Evolutionary conservation across 2,888 invertebrate genomes (phyloP).

Genomic region (Volucella inanis): DNA sequence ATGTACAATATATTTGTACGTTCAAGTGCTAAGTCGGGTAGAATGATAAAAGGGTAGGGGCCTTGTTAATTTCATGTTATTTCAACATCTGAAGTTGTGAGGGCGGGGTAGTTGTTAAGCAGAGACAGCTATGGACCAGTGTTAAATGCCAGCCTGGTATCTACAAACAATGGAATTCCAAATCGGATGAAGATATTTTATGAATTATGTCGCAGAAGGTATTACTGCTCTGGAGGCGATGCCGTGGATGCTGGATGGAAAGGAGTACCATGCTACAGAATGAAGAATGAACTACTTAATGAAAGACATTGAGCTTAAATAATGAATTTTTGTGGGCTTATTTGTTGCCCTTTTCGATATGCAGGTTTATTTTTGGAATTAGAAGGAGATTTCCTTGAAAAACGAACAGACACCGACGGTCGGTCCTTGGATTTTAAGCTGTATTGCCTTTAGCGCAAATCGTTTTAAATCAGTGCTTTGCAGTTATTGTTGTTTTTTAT

Average conservation of each 20-base stretch:
- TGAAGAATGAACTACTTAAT: slow-evolving; percentile 42
- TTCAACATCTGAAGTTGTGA: slow-evolving; percentile 30
- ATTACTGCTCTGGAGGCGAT: background rate
- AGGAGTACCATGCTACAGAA: background rate
- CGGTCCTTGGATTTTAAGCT: background rate
- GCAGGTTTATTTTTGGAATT: slow-evolving; percentile 37
- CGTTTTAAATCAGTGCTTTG: slow-evolving; percentile 36
- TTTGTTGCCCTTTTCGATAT: background rate
- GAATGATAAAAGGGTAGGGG: background rate
- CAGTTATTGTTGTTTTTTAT: background rate
- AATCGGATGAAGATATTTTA: slow-evolving; percentile 69
- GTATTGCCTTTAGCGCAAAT: slow-evolving; percentile 25
- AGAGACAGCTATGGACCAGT: background rate
- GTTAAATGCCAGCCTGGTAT: slow-evolving; percentile 40
- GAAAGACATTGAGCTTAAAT: slow-evolving; percentile 50
- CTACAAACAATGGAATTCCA: slow-evolving; percentile 60
- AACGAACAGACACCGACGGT: background rate
- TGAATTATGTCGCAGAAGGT: slow-evolving; percentile 60
- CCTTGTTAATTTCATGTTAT: slow-evolving; percentile 44
- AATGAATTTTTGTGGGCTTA: slow-evolving; percentile 34
- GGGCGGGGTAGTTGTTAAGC: background rate
- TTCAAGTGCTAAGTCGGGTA: background rate
- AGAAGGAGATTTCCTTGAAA: background rate
- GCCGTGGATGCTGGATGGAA: background rate
- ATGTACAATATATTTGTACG: background rate